phyloP scores from a whole-genome alignment of 2,797 vertebrate species.

The Sebastes minor region DNA sequence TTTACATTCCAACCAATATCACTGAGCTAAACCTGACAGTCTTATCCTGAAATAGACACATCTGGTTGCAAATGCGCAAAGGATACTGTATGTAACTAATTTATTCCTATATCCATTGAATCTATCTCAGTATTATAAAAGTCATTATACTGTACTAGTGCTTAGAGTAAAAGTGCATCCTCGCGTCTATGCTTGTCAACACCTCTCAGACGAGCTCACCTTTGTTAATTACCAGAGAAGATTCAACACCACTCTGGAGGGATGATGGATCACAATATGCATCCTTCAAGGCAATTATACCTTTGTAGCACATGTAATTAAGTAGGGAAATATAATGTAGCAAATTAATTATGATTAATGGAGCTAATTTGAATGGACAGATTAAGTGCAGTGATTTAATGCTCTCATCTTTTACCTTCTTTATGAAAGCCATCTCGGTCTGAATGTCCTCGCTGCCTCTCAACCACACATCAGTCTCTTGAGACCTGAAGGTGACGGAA shows the following conservation, averaged over 20 bases:
- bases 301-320: constrained; percentile 84
- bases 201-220: constrained; percentile 63
- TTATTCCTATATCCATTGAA: not conserved
- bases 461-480: constrained; percentile 33
- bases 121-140: not conserved
- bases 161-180: not conserved
- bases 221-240: constrained; percentile 78
- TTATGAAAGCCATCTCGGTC: constrained; percentile 51
- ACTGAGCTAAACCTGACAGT: not conserved
- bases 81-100: not conserved
- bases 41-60: not conserved
- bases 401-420: constrained; percentile 75
- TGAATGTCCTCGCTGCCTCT: constrained; percentile 33
- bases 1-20: constrained; percentile 11
- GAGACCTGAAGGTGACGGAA: constrained; percentile 48
- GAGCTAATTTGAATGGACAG: constrained; percentile 78
- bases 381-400: constrained; percentile 81
- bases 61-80: not conserved
- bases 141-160: not conserved
- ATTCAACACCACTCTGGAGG: constrained; percentile 64
- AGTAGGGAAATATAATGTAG: constrained; percentile 81
- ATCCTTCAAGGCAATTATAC: constrained; percentile 83
- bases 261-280: constrained; percentile 79
- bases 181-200: constrained; percentile 49
- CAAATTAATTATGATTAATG: constrained; percentile 85